Conservation (phyloP, 2,888 invertebrate species). For the Pachymerium ferrugineum region DNA sequence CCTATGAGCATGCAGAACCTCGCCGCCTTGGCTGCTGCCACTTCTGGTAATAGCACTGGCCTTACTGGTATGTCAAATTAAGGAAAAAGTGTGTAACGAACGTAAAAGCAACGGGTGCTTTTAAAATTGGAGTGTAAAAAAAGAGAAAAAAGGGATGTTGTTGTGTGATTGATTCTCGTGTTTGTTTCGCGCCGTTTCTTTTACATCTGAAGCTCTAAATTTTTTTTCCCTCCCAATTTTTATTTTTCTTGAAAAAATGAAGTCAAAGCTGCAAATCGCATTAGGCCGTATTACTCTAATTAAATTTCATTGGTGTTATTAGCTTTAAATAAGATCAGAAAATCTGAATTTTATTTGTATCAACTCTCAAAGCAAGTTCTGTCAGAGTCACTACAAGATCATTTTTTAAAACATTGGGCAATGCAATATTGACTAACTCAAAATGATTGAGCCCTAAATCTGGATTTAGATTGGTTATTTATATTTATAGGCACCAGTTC, state of each 20-base stretch:
- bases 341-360: too few relatives aligned
- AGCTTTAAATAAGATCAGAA: too few relatives aligned
- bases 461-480: too few relatives aligned
- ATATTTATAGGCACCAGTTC: neutral
- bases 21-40: constrained; percentile 80
- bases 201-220: neutral
- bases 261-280: neutral
- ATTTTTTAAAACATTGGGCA: too few relatives aligned
- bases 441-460: too few relatives aligned
- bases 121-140: neutral
- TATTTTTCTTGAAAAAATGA: neutral
- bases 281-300: too few relatives aligned
- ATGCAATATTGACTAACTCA: too few relatives aligned
- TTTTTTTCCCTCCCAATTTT: neutral
- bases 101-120: neutral
- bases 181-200: neutral
- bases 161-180: neutral
- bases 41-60: constrained; percentile 52
- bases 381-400: too few relatives aligned
- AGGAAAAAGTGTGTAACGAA: constrained; percentile 42
- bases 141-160: neutral
- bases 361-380: too few relatives aligned
- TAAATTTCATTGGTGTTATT: too few relatives aligned
- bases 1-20: constrained; percentile 87
- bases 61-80: constrained; percentile 53